A percentile compares a stretch with the other conserved stretches of the same genome.
These are phyloP conservation scores for Ia io DNA, from an alignment of 2,113 vertebrate species.

Conservation along the genomic window DNA sequence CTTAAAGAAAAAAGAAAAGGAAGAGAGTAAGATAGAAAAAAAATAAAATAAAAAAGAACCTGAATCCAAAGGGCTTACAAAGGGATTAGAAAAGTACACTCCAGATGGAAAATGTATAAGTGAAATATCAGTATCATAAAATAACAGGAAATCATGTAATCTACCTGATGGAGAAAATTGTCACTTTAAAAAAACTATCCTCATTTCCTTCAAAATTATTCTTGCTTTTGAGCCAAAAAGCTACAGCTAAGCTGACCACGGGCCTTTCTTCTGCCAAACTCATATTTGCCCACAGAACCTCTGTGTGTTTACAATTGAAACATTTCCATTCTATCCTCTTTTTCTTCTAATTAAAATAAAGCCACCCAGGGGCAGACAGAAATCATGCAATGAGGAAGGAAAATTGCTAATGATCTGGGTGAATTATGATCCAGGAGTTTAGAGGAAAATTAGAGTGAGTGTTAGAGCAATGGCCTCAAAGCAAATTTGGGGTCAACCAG, in stretches of 20 bases:
- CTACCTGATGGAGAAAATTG: conserved; percentile 81
- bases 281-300: conserved; percentile 36
- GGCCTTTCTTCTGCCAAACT: conserved; percentile 48
- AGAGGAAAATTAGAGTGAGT: conserved; percentile 52
- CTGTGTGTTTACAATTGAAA: conserved; percentile 66
- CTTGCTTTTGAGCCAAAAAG: conserved; percentile 67
- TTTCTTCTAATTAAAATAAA: conserved; percentile 69
- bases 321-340: conserved; percentile 61
- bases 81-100: conserved; percentile 78
- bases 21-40: neutral
- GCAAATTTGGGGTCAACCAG: conserved; percentile 43
- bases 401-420: conserved; percentile 67
- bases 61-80: conserved; percentile 70
- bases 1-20: neutral
- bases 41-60: conserved; percentile 63
- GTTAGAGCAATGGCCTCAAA: neutral
- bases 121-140: conserved; percentile 80
- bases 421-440: conserved; percentile 55
- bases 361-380: conserved; percentile 64
- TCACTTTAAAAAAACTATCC: conserved; percentile 76
- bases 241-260: conserved; percentile 43
- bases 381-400: conserved; percentile 55
- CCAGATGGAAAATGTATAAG: conserved; percentile 79
- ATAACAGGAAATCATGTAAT: conserved; percentile 82
- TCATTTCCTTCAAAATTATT: conserved; percentile 72